These are phyloP conservation scores for Trichomalopsis sarcophagae DNA, from an alignment of 1,140 invertebrate genomes.

Conservation along the genomic window DNA sequence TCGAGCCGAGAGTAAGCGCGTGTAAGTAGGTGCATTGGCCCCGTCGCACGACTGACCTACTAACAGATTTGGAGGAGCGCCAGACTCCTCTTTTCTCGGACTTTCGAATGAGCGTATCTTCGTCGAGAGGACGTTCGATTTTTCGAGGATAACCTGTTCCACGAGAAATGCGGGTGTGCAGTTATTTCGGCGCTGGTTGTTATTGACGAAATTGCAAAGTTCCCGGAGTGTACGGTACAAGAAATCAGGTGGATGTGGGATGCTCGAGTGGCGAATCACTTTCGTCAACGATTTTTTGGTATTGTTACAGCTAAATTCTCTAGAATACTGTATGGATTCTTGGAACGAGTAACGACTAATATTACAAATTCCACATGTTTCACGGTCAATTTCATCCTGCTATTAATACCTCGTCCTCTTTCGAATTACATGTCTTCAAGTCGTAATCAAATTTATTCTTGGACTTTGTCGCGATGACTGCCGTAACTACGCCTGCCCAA, in stretches of 20 bases:
- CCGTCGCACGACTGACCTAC: conserved; percentile 63
- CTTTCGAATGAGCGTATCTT: not conserved
- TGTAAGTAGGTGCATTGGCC: conserved; percentile 54
- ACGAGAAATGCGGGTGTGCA: not conserved
- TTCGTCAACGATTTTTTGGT: no score
- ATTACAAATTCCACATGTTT: no score
- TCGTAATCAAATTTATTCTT: no score
- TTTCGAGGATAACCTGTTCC: not conserved
- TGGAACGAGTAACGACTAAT: no score
- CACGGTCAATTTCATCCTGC: no score
- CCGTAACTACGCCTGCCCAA: no score
- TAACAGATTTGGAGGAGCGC: conserved; percentile 68
- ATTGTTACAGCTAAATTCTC: no score
- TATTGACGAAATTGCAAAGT: not conserved
- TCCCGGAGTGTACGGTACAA: not conserved
- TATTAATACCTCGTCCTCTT: no score
- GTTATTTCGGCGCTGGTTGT: not conserved
- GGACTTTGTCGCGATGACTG: no score
- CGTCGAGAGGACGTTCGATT: not conserved
- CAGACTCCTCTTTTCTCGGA: conserved; percentile 32
- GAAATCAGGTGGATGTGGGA: not conserved
- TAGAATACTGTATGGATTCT: no score
- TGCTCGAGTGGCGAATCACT: not conserved
- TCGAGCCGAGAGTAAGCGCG: conserved; percentile 11
- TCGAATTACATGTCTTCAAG: no score